Conservation (phyloP, 2,888 invertebrate genomes). For the Blastobasis adustella region DNA sequence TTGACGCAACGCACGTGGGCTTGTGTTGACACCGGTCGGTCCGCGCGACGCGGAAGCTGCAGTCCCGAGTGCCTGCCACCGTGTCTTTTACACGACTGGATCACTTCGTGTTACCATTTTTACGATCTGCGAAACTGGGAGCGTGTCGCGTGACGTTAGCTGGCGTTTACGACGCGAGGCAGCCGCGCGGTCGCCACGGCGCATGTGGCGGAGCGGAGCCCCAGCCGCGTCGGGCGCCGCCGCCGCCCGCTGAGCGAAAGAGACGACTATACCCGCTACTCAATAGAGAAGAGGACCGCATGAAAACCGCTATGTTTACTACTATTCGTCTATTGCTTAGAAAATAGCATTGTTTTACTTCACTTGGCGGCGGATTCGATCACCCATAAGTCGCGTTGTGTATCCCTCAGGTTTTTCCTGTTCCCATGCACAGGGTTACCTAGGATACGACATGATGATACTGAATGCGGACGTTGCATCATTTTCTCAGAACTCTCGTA, state of each 20-base stretch:
- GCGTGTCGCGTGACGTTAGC: slow-evolving; percentile 34
- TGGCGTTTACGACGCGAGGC: slow-evolving; percentile 25
- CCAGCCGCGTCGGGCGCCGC: slow-evolving; percentile 5
- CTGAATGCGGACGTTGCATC: not conserved
- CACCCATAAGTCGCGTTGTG: too few relatives aligned
- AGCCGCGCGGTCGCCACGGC: slow-evolving; percentile 31
- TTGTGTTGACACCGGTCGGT: slow-evolving; percentile 18
- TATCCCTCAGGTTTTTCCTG: too few relatives aligned
- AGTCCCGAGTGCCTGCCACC: slow-evolving; percentile 29
- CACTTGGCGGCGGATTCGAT: too few relatives aligned
- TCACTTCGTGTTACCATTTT: slow-evolving; percentile 62
- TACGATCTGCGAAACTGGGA: slow-evolving; percentile 50
- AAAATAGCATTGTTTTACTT: too few relatives aligned
- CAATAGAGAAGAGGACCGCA: not conserved
- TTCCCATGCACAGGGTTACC: too few relatives aligned
- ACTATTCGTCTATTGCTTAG: too few relatives aligned
- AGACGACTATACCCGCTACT: not conserved
- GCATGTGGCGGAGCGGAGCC: slow-evolving; percentile 14
- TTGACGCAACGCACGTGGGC: slow-evolving; percentile 53
- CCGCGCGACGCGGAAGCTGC: slow-evolving; percentile 19
- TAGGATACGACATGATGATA: not conserved
- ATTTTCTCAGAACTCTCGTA: not conserved
- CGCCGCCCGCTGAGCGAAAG: slow-evolving; percentile 6
- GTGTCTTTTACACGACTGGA: slow-evolving; percentile 52
- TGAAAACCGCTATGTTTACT: too few relatives aligned